Evolutionary conservation across 92 coral and sea anemone genomes (phyloP), one percentile per base, ranked within the genome.

Genomic region (Umimayanthus kanabou): DNA sequence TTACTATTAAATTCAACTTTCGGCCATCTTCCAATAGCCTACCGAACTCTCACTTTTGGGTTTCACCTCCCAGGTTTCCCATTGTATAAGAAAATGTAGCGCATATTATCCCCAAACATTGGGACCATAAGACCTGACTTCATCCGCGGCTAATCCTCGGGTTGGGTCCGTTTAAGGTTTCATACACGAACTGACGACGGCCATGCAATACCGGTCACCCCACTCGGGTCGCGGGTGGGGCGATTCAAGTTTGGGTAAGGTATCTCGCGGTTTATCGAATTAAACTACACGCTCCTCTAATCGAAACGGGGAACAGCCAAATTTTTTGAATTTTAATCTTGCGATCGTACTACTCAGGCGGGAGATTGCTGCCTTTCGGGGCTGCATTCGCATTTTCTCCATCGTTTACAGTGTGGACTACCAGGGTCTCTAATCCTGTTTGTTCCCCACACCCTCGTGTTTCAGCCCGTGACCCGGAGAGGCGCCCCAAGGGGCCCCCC

Each of bases 351-450:
- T 94, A 92, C 88, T 94, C 97, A 94, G 94, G 97, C 97, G 5
- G 66, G 66, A 15, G 66, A 57, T 57, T 8, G 5, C 22, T 8
- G 65, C 10, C 58, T 50, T 39, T 39, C 85, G 89, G 90, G 94
- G 87, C 77, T 86, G 90, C 91, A 90, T 88, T 81, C 80, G 88
- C 94, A 92, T 89, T 83, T 90, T 94, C 92, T 94, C 90, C 93
- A 94, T 87, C 81, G 94, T 94, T 94, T 90, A 94, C 93, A 87
- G 98, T 88, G 90, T 89, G 91, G 98, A 94, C 98, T 91, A 94
- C 98, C 98, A 94, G 98, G 95, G 95, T 94, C 80, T 91, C 98
- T 94, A 94, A 94, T 94, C 98, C 98, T 94, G 94, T 93, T 94
- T 88, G 95, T 92, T 94, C 83, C 95, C 98, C 94, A 91, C 90